Evolutionary conservation across 1,140 invertebrate species (phyloP).

Genomic region (Pentalonia nigronervosa): DNA sequence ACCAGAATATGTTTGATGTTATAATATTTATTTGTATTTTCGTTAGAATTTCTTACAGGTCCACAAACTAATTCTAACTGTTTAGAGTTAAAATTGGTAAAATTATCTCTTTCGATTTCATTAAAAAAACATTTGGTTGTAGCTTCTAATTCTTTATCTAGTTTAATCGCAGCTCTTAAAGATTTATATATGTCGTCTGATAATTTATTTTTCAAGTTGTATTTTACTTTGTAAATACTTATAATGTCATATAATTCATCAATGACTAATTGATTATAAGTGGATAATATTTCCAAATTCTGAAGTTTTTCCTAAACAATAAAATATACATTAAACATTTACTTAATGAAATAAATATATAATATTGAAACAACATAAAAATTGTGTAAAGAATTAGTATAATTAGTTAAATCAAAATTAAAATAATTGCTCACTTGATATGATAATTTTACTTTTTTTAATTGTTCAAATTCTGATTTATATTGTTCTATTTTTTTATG

Average conservation of each 20-base stretch:
- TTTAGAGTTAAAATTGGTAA: not conserved
- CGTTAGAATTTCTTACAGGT: not conserved
- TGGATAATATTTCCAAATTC: not conserved
- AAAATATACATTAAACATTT: not conserved
- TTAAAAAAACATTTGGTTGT: not conserved
- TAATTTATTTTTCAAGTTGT: not conserved
- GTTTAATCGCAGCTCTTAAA: constrained; percentile 28
- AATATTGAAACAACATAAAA: not conserved
- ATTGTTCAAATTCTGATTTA: constrained; percentile 14
- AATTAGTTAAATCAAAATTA: not conserved
- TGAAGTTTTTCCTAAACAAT: constrained; percentile 33
- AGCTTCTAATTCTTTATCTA: constrained; percentile 18
- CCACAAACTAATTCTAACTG: not conserved
- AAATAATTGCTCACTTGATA: not conserved
- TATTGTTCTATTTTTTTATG: constrained; percentile 13
- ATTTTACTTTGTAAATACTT: not conserved
- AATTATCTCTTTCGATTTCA: constrained; percentile 23
- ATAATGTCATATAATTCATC: constrained; percentile 23
- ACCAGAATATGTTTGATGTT: constrained; percentile 41
- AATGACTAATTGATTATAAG: not conserved
- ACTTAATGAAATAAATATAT: not conserved
- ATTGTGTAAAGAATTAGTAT: not conserved
- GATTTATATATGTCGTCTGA: not conserved
- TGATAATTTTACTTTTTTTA: constrained; percentile 44
- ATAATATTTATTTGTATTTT: not conserved